Base-by-base conservation (phyloP, 37 sponge, comb jelly and placozoan genomes). In the Ianthella basta region DNA sequence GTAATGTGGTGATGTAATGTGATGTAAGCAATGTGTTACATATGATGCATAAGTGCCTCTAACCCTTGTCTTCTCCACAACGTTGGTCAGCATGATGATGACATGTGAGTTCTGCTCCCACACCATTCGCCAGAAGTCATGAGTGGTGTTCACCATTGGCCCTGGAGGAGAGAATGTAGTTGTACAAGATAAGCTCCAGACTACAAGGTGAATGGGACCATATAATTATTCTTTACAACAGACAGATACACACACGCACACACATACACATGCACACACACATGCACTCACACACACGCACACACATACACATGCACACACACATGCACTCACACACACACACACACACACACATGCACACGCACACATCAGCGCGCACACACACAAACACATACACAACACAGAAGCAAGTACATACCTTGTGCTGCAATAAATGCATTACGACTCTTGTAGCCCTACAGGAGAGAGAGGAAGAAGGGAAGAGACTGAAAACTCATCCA, bases 91-190 rank as follows among this genome's bases (percentile, higher is more conserved):
- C 90, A 93, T 89, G 57, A 93, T 80, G 39, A 93, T 84, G 35
- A 84, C 83, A 37, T 85, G 69, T 67, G 80, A 75, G 73, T 87
- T 63, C 84, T 84, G 82, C 53, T 93, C 90, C 93, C 93, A 93
- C 15, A 89, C 87, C 93, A 93, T 93, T 60, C 87, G 64, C 93
- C 93, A 93, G 85, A 93, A 93, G 75, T 93, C 93, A 37, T 86
- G 83, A 12, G 84, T 81, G 36, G 93, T 93, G 77, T 81, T 81
- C 0, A 86, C 79, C 70, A 93, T 65, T 0, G 93, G 93, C 14
- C 81, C 81, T 80, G 60, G 59, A 12, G 27, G 12, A 12, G 65
- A 5, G 65, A 24, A n/a, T n/a, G n/a, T n/a, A n/a, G n/a, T n/a
- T n/a, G n/a, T n/a, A n/a, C n/a, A n/a, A n/a, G n/a, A n/a, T n/a